phyloP scores from a whole-genome alignment of 2,113 vertebrate genomes.

The Chiloscyllium plagiosum region DNA sequence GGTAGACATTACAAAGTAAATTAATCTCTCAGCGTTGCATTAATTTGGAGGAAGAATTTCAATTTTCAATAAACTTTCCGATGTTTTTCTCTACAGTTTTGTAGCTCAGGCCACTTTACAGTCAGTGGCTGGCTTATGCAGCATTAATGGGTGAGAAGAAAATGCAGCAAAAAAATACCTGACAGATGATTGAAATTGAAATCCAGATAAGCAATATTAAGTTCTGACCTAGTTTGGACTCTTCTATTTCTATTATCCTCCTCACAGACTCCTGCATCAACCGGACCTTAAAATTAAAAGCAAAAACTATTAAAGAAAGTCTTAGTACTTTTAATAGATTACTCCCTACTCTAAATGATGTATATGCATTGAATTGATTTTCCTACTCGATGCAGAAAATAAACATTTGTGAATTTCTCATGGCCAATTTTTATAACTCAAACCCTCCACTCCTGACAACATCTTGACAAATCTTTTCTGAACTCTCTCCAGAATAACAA shows the following conservation, averaged over 20 bases:
- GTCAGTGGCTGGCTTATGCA: not conserved
- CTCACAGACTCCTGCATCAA: constrained; percentile 97
- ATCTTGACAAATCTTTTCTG: no score
- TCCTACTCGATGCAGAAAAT: not conserved
- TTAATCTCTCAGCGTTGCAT: not conserved
- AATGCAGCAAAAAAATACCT: not conserved
- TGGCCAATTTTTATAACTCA: no score
- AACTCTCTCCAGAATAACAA: no score
- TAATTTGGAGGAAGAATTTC: not conserved
- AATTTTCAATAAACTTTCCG: not conserved
- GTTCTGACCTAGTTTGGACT: constrained; percentile 85
- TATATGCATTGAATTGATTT: not conserved
- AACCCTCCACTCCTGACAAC: no score
- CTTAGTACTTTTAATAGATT: not conserved
- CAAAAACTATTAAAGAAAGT: not conserved
- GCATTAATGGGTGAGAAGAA: not conserved
- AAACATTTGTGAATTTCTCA: not conserved
- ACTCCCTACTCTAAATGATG: not conserved
- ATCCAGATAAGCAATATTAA: not conserved
- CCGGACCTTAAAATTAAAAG: constrained; percentile 66
- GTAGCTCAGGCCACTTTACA: not conserved
- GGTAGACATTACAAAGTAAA: not conserved
- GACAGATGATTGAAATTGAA: not conserved
- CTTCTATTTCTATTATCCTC: constrained; percentile 89
- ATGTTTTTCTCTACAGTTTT: not conserved